Conservation (phyloP, 1,140 invertebrate species). For the Zaprionus nigranus region DNA sequence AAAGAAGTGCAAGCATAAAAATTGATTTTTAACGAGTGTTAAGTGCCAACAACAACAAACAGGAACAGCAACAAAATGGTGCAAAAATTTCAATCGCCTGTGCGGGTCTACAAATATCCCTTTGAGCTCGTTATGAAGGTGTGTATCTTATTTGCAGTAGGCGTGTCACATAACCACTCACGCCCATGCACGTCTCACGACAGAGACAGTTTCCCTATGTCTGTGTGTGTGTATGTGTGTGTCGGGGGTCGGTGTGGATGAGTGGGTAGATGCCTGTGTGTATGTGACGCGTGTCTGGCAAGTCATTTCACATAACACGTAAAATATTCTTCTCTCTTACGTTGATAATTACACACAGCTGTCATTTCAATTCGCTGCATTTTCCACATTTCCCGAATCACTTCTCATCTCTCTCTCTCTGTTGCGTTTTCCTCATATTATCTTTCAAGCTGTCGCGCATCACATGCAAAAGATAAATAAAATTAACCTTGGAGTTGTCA, state of each 20-base stretch:
- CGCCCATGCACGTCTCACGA: conserved; percentile 11
- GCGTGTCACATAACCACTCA: conserved; percentile 36
- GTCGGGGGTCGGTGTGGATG: background rate
- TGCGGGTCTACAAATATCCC: conserved; percentile 97
- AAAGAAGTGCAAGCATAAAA: conserved; percentile 54
- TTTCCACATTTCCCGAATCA: conserved; percentile 12
- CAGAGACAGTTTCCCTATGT: background rate
- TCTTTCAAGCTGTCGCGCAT: conserved; percentile 28
- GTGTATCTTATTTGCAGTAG: conserved; percentile 85
- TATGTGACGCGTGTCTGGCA: conserved; percentile 36
- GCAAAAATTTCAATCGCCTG: conserved; percentile 97
- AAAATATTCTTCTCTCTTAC: conserved; percentile 4
- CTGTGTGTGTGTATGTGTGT: conserved; percentile 6
- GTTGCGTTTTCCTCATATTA: conserved; percentile 26
- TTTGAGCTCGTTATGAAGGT: conserved; percentile 99
- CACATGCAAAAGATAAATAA: conserved; percentile 66
- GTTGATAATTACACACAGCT: conserved; percentile 37
- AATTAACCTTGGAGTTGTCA: conserved; percentile 65
- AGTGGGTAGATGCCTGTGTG: conserved; percentile 28
- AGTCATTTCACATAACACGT: conserved; percentile 21
- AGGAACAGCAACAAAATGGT: conserved; percentile 89
- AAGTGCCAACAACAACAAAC: conserved; percentile 29
- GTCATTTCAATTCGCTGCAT: conserved; percentile 18
- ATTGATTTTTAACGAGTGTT: conserved; percentile 67
- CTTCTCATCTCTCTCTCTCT: conserved; percentile 19